Conservation (phyloP, 2,113 vertebrate genomes). For the Rhynchopsitta pachyrhyncha region DNA sequence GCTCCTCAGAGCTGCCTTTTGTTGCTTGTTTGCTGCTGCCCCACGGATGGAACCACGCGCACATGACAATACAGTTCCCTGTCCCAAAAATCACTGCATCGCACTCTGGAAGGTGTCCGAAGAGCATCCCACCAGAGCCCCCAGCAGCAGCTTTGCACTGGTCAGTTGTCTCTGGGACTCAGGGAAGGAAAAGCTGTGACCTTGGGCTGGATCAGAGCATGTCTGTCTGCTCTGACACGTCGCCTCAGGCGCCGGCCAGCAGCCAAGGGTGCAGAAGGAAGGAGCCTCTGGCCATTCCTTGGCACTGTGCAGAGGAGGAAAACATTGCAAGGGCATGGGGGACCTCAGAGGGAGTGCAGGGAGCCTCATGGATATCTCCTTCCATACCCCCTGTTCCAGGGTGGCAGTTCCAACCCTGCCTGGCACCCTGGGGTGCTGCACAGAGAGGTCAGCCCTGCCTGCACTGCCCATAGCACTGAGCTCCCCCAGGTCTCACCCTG, state of each 20-base stretch:
- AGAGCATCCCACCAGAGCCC: background rate
- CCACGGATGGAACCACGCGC: too few relatives aligned
- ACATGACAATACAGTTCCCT: background rate
- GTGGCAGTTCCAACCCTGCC: background rate
- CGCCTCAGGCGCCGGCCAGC: background rate
- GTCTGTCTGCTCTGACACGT: background rate
- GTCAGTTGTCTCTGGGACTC: background rate
- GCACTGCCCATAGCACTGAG: fast-evolving
- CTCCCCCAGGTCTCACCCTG: background rate
- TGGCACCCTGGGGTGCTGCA: background rate
- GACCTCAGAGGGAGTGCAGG: background rate
- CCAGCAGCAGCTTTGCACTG: background rate
- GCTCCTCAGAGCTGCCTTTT: background rate
- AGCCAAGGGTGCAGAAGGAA: background rate
- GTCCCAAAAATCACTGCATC: background rate
- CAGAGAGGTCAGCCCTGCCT: background rate
- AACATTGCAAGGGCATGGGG: background rate
- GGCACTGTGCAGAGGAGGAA: background rate
- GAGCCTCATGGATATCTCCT: background rate
- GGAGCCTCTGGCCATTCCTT: background rate
- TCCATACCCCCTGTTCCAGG: background rate
- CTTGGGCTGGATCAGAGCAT: background rate
- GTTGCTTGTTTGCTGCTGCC: background rate
- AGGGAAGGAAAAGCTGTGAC: fast-evolving
- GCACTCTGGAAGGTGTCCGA: background rate